A percentile compares a stretch with the other conserved stretches of the same genome.
Conservation (phyloP, 1,140 invertebrate genomes). For the Lysiphlebus fabarum region DNA sequence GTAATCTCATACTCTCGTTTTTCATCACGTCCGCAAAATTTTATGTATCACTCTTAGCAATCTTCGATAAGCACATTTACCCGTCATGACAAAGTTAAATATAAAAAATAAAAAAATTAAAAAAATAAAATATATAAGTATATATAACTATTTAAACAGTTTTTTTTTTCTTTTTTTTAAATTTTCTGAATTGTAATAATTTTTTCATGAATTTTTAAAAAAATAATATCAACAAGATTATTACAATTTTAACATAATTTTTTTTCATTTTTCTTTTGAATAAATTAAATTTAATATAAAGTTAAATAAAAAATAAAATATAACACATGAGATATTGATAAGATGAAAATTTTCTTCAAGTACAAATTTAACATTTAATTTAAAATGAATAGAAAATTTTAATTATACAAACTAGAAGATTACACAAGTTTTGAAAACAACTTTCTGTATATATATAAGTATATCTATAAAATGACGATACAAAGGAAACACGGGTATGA, state of each 20-base stretch:
- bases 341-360: no score
- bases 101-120: background rate
- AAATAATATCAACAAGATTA: background rate
- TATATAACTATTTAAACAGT: no score
- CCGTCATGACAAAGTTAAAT: slow-evolving; percentile 15
- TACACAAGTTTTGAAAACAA: slow-evolving; percentile 20
- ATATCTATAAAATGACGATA: slow-evolving; percentile 3
- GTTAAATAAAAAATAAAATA: background rate
- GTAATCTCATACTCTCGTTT: slow-evolving; percentile 14
- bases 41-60: slow-evolving; percentile 23
- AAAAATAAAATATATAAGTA: background rate
- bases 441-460: slow-evolving; percentile 5
- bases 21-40: slow-evolving; percentile 14
- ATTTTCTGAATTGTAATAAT: background rate
- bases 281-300: no score
- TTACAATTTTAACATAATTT: background rate
- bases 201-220: slow-evolving; percentile 3
- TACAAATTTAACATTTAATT: no score
- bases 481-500: background rate
- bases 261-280: no score
- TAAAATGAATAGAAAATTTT: background rate
- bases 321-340: no score
- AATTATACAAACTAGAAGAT: slow-evolving; percentile 15
- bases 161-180: no score
- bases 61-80: slow-evolving; percentile 25